Evolutionary conservation across 2,888 invertebrate genomes (phyloP).

Genomic region (Metalampra italica): DNA sequence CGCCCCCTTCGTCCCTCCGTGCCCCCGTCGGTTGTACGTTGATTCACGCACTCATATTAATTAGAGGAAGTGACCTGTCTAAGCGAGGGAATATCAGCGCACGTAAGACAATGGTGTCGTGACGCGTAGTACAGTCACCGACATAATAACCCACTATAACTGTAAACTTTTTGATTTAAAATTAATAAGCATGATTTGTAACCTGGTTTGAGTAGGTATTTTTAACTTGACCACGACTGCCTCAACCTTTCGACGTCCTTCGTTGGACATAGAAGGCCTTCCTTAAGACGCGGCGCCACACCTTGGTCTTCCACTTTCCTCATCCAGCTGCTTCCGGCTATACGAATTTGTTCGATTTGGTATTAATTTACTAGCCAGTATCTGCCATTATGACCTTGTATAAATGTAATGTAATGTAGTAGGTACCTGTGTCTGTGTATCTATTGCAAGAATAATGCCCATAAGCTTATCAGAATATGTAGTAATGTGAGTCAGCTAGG

Average conservation of each 20-base stretch:
- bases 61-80: conserved; percentile 38
- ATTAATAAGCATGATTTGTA: no score
- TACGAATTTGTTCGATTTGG: no score
- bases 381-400: no score
- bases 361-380: no score
- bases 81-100: conserved; percentile 8
- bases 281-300: no score
- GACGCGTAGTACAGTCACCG: conserved; percentile 12
- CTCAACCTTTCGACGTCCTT: no score
- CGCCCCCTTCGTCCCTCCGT: conserved; percentile 29
- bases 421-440: no score
- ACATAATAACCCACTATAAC: not conserved
- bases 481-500: conserved; percentile 24
- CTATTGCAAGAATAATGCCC: not conserved
- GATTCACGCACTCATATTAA: conserved; percentile 46
- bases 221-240: no score
- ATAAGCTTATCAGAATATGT: not conserved
- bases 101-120: conserved; percentile 20
- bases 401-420: not conserved
- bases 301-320: no score
- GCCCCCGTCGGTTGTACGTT: conserved; percentile 23
- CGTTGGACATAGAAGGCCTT: no score
- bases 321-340: no score
- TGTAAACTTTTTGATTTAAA: not conserved
- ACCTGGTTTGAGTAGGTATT: no score